Evolutionary conservation across 2,797 vertebrate genomes (phyloP).

Genomic region (Ibycter americanus): DNA sequence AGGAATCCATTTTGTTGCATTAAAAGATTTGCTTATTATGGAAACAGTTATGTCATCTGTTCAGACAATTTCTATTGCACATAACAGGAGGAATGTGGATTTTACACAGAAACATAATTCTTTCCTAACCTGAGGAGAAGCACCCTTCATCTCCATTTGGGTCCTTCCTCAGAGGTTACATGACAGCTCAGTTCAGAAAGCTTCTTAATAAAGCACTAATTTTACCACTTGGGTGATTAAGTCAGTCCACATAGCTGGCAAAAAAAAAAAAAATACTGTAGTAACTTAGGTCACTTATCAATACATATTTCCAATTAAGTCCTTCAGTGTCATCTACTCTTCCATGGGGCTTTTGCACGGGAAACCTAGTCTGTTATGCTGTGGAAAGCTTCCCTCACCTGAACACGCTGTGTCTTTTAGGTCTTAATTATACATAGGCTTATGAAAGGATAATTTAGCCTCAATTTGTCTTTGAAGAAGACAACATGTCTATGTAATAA

Average conservation of each 20-base stretch:
- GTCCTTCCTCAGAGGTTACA: background rate
- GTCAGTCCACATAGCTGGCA: background rate
- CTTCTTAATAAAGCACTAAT: background rate
- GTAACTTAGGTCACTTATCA: background rate
- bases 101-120: background rate
- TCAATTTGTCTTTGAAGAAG: background rate
- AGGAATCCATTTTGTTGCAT: background rate
- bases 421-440: background rate
- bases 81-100: background rate
- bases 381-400: background rate
- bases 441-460: background rate
- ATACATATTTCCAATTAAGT: background rate
- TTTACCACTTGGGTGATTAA: background rate
- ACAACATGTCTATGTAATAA: background rate
- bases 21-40: background rate
- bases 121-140: background rate
- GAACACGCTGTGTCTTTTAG: background rate
- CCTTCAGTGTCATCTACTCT: background rate
- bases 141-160: background rate
- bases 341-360: rapidly evolving
- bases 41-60: background rate
- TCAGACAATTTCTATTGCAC: background rate
- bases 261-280: background rate
- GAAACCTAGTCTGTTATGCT: background rate
- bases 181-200: background rate